Evolutionary conservation across 1,140 invertebrate species (phyloP), one percentile per base, ranked within the genome.

Genomic region (Caenorhabditis briggsae): DNA sequence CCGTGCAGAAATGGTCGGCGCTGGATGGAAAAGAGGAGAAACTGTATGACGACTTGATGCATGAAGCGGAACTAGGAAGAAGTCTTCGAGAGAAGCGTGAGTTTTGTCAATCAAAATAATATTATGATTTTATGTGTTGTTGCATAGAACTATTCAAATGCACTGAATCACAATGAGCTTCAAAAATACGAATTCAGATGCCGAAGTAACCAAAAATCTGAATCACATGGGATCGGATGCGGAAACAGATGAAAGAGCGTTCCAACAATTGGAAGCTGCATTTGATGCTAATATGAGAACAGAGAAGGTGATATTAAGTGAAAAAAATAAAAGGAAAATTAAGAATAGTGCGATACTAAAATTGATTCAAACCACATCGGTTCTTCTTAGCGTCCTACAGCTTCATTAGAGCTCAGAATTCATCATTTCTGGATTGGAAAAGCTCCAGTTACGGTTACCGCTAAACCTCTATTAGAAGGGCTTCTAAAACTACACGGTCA

Each of bases 1-100:
- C 70, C 23, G 46, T 78, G 46, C 70, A 78, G 23, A 46, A 78
- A 78, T 78, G 70, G 70, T 23, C 70, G 46, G 20, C 70, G n/a
- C 46, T 78, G 9, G 70, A 78, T 50, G 70, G 43, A 78, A 78
- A 78, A 78, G 70, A 78, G 46, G 70, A 50, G 46, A 78, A 78
- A 50, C 46, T 78, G 18, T 50, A 78, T 41, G 70, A 50, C 16
- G 70, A 78, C 23, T 50, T 78, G 9, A 50, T 12, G 11, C 43
- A 50, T 50, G 70, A 78, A 78, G 53, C 70, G 46, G 70, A 78
- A 50, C 7, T 78, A 8, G 70, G 53, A n/a, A 78, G 53, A 78
- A 12, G 23, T 20, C 46, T 78, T 12, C 50, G 46, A 23, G 46
- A 78, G 12, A 78, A 9, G 18, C 14, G 70, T 78, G 8, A 78